Evolutionary conservation across 2,888 invertebrate species (phyloP), one percentile per base, ranked within the genome.

Genomic region (Eristalis pertinax): DNA sequence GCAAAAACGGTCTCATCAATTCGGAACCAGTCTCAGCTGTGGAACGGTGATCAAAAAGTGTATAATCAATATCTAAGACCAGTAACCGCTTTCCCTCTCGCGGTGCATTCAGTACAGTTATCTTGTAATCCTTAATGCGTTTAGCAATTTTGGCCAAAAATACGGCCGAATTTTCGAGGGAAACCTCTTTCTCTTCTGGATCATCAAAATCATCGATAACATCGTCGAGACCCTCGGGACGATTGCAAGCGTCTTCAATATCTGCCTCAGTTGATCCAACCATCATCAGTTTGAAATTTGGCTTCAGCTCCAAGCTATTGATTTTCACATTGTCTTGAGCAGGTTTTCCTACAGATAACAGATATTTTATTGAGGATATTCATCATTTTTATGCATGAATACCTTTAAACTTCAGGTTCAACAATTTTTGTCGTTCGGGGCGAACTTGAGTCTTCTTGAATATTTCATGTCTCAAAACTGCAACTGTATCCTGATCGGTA

Each of bases 1-100:
- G 99, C 38, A 99, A 95, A 92, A 95, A 98, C 0, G 99, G 99
- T 84, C 99, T 94, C 98, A 99, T 99, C 73, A 99, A 93, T 93
- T 99, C 98, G 22, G 95, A 94, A 0, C 96, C 96, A 89, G 96
- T 96, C 92, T 99, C 98, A 0, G 98, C 99, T 0, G 96, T 95
- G 38, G 99, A 99, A 92, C 97, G 96, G 92, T 99, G 99, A 94
- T 99, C 99, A 92, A 99, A 99, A 26, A 99, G 93, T 1, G 99
- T 99, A 91, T 99, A 99, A 92, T 99, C 99, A 91, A 99, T 98
- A 91, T 99, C 99, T 70, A 99, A 93, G 0, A 99, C 99, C 0
- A 99, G 94, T 13, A 99, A 94, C 90, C 98, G 98, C 92, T 98
- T 99, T 8, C 96, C 97, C 5, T 95, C 95, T 22, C 99, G 94